These are phyloP conservation scores for Cryptus armator DNA, from an alignment of 2,888 invertebrate genomes.

Conservation along the genomic window DNA sequence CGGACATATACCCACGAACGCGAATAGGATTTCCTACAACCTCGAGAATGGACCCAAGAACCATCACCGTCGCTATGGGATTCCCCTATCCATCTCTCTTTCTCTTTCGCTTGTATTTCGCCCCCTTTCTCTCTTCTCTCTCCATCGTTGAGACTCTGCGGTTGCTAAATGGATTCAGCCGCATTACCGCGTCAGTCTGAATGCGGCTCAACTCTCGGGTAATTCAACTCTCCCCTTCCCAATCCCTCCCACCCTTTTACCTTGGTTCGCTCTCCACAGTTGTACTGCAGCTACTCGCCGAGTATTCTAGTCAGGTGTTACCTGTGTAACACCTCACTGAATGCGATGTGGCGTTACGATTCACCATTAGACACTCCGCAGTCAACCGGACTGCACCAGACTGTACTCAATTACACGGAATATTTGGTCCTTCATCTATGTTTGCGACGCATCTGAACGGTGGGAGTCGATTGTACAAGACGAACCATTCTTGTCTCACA, in stretches of 20 bases:
- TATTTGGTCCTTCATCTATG: background rate
- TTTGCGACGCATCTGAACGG: background rate
- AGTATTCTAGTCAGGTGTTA: conserved; percentile 33
- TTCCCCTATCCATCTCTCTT: background rate
- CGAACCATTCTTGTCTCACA: background rate
- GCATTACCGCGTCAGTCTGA: conserved; percentile 81
- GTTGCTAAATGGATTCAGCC: conserved; percentile 82
- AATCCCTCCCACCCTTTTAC: conserved; percentile 65
- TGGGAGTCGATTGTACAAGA: background rate
- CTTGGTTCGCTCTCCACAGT: conserved; percentile 8
- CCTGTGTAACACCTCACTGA: conserved; percentile 21
- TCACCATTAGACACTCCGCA: background rate
- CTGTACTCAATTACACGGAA: background rate
- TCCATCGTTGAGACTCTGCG: conserved; percentile 73
- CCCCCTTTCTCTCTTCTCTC: conserved; percentile 13
- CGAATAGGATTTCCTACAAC: conserved; percentile 55
- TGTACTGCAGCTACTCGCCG: background rate
- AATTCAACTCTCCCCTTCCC: conserved; percentile 67
- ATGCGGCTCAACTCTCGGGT: conserved; percentile 77
- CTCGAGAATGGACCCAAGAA: conserved; percentile 53
- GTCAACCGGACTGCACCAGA: background rate
- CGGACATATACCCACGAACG: conserved; percentile 42
- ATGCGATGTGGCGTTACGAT: background rate
- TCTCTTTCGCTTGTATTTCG: conserved; percentile 7
- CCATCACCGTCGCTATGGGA: conserved; percentile 48